Percentiles rank a stretch among this genome's conserved stretches.
Conservation (phyloP, 1,140 invertebrate genomes). For the Bombus superbus region DNA sequence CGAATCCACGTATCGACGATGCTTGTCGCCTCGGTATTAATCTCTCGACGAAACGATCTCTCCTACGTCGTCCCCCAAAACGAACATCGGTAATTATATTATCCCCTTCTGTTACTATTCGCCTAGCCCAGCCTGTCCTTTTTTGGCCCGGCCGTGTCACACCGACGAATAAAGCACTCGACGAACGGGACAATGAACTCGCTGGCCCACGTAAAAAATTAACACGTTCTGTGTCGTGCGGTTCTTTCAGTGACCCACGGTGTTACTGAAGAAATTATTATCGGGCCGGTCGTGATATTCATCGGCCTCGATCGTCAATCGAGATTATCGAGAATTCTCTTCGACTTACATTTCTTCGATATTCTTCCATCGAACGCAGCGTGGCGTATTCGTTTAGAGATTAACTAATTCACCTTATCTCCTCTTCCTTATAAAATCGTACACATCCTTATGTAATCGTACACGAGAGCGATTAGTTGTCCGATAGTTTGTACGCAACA, state of each 20-base stretch:
- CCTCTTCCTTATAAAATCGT: not conserved
- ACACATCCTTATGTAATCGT: no score
- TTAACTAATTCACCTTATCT: not conserved
- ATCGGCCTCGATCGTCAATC: no score
- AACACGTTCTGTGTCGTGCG: not conserved
- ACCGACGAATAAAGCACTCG: not conserved
- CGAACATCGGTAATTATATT: not conserved
- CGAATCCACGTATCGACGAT: not conserved
- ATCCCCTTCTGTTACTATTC: not conserved
- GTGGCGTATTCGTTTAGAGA: not conserved
- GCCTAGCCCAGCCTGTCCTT: constrained; percentile 21
- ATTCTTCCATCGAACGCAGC: not conserved
- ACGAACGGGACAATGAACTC: constrained; percentile 23
- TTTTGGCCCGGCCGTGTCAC: not conserved
- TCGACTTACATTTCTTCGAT: not conserved
- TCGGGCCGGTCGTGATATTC: not conserved
- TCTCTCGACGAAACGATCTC: not conserved
- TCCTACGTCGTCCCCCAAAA: not conserved
- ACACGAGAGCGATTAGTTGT: not conserved
- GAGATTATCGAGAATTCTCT: not conserved
- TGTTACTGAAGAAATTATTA: not conserved
- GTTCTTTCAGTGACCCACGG: not conserved
- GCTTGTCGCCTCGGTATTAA: not conserved
- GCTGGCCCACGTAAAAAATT: constrained; percentile 41
- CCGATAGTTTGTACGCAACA: not conserved